A percentile compares a stretch with the other conserved stretches of the same genome.
Conservation (phyloP, 2,888 invertebrate genomes). For the Ennomos quercinarius region DNA sequence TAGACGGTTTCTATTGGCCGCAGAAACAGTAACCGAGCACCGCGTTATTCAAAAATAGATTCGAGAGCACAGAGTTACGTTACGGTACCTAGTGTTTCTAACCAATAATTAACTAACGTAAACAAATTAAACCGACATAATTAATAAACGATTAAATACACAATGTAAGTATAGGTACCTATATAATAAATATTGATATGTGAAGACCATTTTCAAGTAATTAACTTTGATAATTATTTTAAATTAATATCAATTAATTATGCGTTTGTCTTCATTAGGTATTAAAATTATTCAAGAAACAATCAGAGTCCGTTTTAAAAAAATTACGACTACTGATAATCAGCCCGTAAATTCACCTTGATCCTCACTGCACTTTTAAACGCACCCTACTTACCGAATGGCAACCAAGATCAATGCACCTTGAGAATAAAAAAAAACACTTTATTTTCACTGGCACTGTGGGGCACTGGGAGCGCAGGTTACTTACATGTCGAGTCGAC, state of each 20-base stretch:
- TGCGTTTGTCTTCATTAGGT: too few species aligned
- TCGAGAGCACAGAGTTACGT: slow-evolving; percentile 55
- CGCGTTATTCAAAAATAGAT: slow-evolving; percentile 85
- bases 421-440: slow-evolving; percentile 62
- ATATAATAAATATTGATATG: background rate
- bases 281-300: slow-evolving; percentile 3
- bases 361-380: slow-evolving; percentile 58
- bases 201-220: background rate
- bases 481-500: slow-evolving; percentile 86
- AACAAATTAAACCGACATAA: slow-evolving; percentile 8
- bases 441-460: slow-evolving; percentile 68
- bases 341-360: slow-evolving; percentile 31
- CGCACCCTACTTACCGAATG: slow-evolving; percentile 67
- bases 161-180: background rate
- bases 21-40: slow-evolving; percentile 79
- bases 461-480: slow-evolving; percentile 62
- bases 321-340: slow-evolving; percentile 15
- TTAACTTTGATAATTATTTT: background rate
- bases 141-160: background rate
- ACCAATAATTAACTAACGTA: slow-evolving; percentile 7
- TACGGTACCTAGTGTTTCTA: background rate
- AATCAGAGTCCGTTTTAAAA: slow-evolving; percentile 3
- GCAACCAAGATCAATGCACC: slow-evolving; percentile 65
- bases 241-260: background rate
- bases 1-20: slow-evolving; percentile 68